Evolutionary conservation across 2,113 vertebrate species (phyloP).

Genomic region (Triplophysa tibetana): DNA sequence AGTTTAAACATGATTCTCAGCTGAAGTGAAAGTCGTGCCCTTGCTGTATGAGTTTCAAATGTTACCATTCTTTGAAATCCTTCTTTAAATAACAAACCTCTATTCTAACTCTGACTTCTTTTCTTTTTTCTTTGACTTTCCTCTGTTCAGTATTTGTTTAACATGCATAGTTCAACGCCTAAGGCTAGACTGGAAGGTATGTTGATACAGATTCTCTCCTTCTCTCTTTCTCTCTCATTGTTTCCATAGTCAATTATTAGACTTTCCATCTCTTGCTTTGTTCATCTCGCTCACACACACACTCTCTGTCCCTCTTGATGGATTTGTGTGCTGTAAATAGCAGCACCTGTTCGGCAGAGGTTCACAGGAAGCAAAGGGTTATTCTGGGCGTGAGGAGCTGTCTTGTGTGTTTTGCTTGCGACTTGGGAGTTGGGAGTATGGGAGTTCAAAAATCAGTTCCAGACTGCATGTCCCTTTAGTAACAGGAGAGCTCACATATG

Average conservation of each 20-base stretch:
- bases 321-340: slow-evolving; percentile 77
- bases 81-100: no score
- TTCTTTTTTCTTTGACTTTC: slow-evolving; percentile 10
- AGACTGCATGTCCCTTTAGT: not conserved
- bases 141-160: not conserved
- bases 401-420: slow-evolving; percentile 1
- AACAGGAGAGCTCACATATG: not conserved
- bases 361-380: slow-evolving; percentile 69
- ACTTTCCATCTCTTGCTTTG: not conserved
- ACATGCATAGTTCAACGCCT: not conserved
- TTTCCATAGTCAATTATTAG: not conserved
- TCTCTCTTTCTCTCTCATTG: no score
- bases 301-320: slow-evolving; percentile 42
- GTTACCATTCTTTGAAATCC: no score
- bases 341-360: slow-evolving; percentile 76
- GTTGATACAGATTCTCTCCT: slow-evolving; percentile 1
- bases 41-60: no score
- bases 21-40: no score
- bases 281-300: not conserved
- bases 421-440: not conserved
- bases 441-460: slow-evolving; percentile 19
- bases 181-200: not conserved
- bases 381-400: slow-evolving; percentile 60
- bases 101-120: no score
- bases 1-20: not conserved